Percentiles rank a stretch among this genome's conserved stretches.
Conservation (phyloP, 2,797 vertebrate species). For the Acridotheres tristis region DNA sequence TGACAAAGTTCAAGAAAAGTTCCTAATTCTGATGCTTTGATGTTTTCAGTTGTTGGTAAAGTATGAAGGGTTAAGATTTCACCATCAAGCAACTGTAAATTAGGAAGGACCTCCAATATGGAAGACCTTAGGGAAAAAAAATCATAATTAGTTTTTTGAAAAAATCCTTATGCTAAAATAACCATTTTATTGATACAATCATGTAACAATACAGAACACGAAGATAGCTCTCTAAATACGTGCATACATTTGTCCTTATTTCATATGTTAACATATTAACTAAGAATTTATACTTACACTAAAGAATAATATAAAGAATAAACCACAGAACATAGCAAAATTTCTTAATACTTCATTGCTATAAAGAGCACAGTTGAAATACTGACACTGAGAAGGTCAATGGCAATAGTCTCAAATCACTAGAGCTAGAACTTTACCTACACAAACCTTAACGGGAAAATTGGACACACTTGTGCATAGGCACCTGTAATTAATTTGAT, state of each 20-base stretch:
- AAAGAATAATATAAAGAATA: background rate
- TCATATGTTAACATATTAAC: background rate
- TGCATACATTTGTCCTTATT: background rate
- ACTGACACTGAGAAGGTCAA: background rate
- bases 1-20: conserved; percentile 83
- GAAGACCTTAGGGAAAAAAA: conserved; percentile 71
- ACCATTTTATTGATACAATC: background rate
- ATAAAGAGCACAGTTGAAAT: background rate
- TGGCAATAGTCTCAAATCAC: background rate
- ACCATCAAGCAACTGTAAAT: conserved; percentile 77
- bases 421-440: background rate
- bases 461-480: background rate
- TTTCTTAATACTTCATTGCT: background rate
- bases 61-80: conserved; percentile 61
- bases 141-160: background rate
- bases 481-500: background rate
- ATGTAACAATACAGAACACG: background rate
- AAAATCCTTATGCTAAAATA: background rate
- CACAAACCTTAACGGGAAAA: background rate
- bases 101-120: conserved; percentile 76
- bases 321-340: background rate
- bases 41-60: conserved; percentile 46
- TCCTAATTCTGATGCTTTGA: conserved; percentile 41
- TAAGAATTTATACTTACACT: background rate
- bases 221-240: background rate